These are phyloP conservation scores for Myopa tessellatipennis DNA, from an alignment of 2,888 invertebrate species.

Conservation along the genomic window DNA sequence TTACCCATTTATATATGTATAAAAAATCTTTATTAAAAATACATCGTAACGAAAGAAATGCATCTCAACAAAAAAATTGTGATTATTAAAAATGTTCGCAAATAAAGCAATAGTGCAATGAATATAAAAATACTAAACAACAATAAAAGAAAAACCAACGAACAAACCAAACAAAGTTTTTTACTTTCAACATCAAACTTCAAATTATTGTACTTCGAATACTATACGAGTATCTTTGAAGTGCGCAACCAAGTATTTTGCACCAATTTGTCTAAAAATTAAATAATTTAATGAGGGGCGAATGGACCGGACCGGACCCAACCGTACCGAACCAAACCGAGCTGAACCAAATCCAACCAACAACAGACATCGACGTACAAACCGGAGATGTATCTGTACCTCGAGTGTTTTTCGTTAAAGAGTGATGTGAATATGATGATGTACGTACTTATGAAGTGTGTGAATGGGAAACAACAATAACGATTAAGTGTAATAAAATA, in stretches of 20 bases:
- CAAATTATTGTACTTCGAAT: constrained; percentile 7
- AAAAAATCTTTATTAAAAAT: too few species aligned
- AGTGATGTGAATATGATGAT: too few species aligned
- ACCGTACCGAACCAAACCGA: not conserved
- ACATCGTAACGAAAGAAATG: too few species aligned
- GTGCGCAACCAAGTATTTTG: constrained; percentile 29
- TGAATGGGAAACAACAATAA: too few species aligned
- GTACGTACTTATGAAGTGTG: too few species aligned
- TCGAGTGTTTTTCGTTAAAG: too few species aligned
- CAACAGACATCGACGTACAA: constrained; percentile 14
- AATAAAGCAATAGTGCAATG: not conserved
- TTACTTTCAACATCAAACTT: not conserved
- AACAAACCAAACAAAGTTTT: not conserved
- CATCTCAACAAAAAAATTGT: not conserved
- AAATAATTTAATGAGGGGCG: constrained; percentile 31
- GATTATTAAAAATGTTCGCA: too few species aligned
- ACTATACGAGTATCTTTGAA: not conserved
- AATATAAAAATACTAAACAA: not conserved
- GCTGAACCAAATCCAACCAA: not conserved
- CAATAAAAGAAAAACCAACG: not conserved
- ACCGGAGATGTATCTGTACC: not conserved
- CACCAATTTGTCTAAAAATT: constrained; percentile 36
- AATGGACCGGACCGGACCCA: not conserved
- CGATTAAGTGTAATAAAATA: too few species aligned
- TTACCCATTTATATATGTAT: too few species aligned